Base-by-base conservation (phyloP, 2,888 invertebrate genomes). In the Allophyes oxyacanthae region DNA sequence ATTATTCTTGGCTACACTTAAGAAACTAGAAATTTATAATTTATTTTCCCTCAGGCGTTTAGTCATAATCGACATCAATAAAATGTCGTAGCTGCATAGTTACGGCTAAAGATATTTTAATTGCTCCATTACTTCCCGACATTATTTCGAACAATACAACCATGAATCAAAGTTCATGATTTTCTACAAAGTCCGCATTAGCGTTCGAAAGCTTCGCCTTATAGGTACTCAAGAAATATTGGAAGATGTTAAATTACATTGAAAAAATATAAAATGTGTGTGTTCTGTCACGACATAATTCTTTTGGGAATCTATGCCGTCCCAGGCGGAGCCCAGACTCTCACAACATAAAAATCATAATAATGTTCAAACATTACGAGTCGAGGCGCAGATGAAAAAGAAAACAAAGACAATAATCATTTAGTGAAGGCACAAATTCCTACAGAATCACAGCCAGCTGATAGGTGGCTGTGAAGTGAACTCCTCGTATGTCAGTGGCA, bases 371-470 rank as follows among this genome's bases (percentile, higher is more conserved):
- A 86, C 81, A 81, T 86, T 84, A 81, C 81, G 83, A 85, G 84
- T 83, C 79, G 81, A 85, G 79, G 76, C 78, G 78, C 82, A 75
- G 78, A 76, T 80, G 82, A 85, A 80, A 85, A 86, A 85, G 75
- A 85, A 86, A 84, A 85, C 82, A 85, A 84, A 83, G 82, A 78
- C 79, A 84, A 82, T 85, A 85, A 86, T 86, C 87, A 87, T 87
- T 87, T 87, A 87, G 86, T 86, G 84, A 77, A 83, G 84, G 85
- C 84, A 86, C 85, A 85, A 84, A 88, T 87, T 87, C 86, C 87
- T 82, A 85, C 80, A 83, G 83, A 84, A 82, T 84, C 82, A 84
- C 77, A 75, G 75, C 81, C 66, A 79, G 81, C 72, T 82, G 82
- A 83, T 86, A 84, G 84, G 76, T 74, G 78, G 82, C 78, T 78